A percentile compares a stretch with the other conserved stretches of the same genome.
Evolutionary conservation across 2,797 vertebrate species (phyloP).

Genomic region (Arvicola amphibius): DNA sequence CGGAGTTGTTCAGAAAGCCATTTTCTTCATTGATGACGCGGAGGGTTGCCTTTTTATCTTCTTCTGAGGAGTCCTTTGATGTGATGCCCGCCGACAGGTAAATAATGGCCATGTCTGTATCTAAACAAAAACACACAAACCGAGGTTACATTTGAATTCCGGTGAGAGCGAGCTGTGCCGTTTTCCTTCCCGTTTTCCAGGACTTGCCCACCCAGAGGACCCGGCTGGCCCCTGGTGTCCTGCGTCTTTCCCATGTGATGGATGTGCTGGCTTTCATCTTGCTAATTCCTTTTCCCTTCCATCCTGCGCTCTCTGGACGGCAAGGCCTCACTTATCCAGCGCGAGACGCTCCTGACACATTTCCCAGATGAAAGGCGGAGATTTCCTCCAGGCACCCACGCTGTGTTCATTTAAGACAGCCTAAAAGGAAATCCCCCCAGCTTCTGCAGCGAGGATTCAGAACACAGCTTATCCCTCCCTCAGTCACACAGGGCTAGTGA

Average conservation of each 20-base stretch:
- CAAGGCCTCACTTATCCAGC: neutral
- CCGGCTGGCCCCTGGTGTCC: neutral
- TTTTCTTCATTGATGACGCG: slow-evolving; percentile 96
- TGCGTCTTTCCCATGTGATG: neutral
- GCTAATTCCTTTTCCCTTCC: neutral
- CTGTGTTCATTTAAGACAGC: neutral
- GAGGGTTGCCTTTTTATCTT: slow-evolving; percentile 96
- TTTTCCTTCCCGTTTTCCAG: neutral
- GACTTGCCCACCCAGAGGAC: neutral
- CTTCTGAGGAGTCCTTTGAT: slow-evolving; percentile 94
- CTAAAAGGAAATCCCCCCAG: neutral
- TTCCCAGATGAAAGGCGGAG: slow-evolving; percentile 20
- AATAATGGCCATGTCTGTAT: slow-evolving; percentile 97
- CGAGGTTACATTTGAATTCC: neutral
- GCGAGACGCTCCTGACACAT: neutral
- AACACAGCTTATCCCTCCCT: neutral
- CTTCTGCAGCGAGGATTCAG: neutral
- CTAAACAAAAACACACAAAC: slow-evolving; percentile 84
- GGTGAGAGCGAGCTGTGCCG: neutral
- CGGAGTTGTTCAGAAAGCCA: slow-evolving; percentile 96
- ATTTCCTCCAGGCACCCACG: neutral
- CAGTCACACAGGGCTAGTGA: neutral
- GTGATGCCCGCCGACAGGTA: slow-evolving; percentile 97
- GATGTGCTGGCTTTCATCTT: slow-evolving; percentile 52
- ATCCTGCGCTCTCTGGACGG: neutral